Percentiles rank a stretch among this genome's conserved stretches.
Conservation (phyloP, 2,113 vertebrate species). For the Stegostoma tigrinum region DNA sequence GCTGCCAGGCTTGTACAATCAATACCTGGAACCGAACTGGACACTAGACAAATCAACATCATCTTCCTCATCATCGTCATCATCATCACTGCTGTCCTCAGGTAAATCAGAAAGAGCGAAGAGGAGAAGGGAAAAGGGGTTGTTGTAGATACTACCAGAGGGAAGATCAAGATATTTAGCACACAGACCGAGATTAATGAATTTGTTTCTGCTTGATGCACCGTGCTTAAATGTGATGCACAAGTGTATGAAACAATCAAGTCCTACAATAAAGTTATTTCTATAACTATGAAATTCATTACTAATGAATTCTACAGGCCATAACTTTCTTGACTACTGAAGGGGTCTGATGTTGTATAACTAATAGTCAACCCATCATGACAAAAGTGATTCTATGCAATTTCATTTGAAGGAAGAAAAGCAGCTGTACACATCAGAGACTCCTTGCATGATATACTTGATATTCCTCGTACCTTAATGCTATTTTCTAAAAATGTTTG, state of each 20-base stretch:
- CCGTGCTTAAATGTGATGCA: neutral
- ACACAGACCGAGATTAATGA: slow-evolving; percentile 38
- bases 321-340: neutral
- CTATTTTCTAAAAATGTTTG: neutral
- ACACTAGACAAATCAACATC: slow-evolving; percentile 84
- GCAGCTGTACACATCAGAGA: neutral
- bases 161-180: slow-evolving; percentile 48
- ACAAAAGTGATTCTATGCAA: neutral
- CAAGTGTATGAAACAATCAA: neutral
- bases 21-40: slow-evolving; percentile 99
- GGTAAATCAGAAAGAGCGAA: slow-evolving; percentile 83
- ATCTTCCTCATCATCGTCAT: slow-evolving; percentile 55
- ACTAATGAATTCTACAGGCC: neutral
- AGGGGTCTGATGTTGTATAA: neutral
- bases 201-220: neutral
- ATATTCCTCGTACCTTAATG: neutral
- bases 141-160: slow-evolving; percentile 62
- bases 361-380: neutral
- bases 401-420: neutral
- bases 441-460: neutral
- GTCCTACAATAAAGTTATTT: neutral
- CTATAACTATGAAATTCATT: neutral
- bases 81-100: slow-evolving; percentile 82
- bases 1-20: slow-evolving; percentile 46
- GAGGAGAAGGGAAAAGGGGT: slow-evolving; percentile 84